Evolutionary conservation across 64 coral and sea anemone species (phyloP).

Genomic region (Stichodactyla helianthus): DNA sequence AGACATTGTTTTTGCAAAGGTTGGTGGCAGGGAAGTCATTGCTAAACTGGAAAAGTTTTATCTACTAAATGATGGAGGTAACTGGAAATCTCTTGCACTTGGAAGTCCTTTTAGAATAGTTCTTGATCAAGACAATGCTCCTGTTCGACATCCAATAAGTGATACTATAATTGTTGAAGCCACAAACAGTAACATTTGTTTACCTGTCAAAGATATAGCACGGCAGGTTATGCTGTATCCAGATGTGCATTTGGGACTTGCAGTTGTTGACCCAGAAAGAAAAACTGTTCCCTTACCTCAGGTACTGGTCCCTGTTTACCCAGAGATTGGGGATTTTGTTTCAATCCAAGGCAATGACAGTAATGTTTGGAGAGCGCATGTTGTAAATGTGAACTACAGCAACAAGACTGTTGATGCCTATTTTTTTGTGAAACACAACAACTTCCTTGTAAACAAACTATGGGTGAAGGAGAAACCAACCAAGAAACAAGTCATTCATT

Average conservation of each 20-base stretch:
- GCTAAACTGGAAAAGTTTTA: conserved; percentile 19
- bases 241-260: conserved; percentile 8
- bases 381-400: conserved; percentile 3
- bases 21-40: conserved; percentile 21
- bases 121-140: neutral
- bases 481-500: conserved; percentile 32
- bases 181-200: conserved; percentile 11
- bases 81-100: conserved; percentile 31
- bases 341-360: neutral
- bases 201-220: conserved; percentile 2
- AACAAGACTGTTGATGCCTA: conserved; percentile 8
- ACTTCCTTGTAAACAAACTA: conserved; percentile 13
- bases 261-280: conserved; percentile 28
- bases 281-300: conserved; percentile 5
- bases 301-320: conserved; percentile 34
- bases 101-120: conserved; percentile 16
- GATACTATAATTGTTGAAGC: conserved; percentile 42
- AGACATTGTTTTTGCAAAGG: too few relatives aligned
- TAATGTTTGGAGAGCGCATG: conserved; percentile 1
- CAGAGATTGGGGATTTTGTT: conserved; percentile 29
- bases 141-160: conserved; percentile 31
- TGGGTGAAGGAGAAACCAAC: conserved; percentile 31
- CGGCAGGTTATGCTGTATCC: conserved; percentile 38
- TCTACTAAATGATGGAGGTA: conserved; percentile 10
- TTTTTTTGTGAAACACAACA: conserved; percentile 31